Conservation (phyloP, 2,888 invertebrate genomes). For the Drosophila anomelani region DNA sequence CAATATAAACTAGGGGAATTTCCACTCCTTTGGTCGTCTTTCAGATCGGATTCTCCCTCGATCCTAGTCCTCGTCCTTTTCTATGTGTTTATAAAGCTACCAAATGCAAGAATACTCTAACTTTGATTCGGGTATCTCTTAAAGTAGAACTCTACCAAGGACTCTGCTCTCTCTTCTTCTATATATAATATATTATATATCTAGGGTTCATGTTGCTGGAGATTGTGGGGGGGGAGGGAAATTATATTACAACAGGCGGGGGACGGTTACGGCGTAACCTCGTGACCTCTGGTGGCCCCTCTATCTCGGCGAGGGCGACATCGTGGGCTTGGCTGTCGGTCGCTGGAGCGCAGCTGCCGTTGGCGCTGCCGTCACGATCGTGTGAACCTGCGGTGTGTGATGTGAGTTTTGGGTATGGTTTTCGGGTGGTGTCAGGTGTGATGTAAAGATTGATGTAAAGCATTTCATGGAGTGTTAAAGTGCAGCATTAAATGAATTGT, state of each 20-base stretch:
- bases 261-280: neutral
- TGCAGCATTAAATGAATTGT: too few species aligned
- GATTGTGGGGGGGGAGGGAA: slow-evolving; percentile 12
- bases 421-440: neutral
- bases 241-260: slow-evolving; percentile 70
- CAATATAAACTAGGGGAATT: slow-evolving; percentile 18
- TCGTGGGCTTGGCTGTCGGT: slow-evolving; percentile 66
- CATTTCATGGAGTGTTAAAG: too few species aligned
- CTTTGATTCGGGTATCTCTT: slow-evolving; percentile 20
- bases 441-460: neutral
- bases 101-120: slow-evolving; percentile 72
- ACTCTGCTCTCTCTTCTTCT: slow-evolving; percentile 2
- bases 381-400: slow-evolving; percentile 72
- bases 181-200: neutral
- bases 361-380: slow-evolving; percentile 78
- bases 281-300: slow-evolving; percentile 23
- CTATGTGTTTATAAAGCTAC: slow-evolving; percentile 61
- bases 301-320: slow-evolving; percentile 81
- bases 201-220: slow-evolving; percentile 8
- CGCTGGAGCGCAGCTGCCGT: slow-evolving; percentile 62
- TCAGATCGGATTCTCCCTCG: slow-evolving; percentile 1
- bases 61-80: slow-evolving; percentile 7
- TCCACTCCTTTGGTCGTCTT: slow-evolving; percentile 23
- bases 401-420: slow-evolving; percentile 27
- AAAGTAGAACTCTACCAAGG: slow-evolving; percentile 16